These are phyloP conservation scores for Panthera tigris DNA, from an alignment of 2,113 vertebrate species.

Conservation along the genomic window DNA sequence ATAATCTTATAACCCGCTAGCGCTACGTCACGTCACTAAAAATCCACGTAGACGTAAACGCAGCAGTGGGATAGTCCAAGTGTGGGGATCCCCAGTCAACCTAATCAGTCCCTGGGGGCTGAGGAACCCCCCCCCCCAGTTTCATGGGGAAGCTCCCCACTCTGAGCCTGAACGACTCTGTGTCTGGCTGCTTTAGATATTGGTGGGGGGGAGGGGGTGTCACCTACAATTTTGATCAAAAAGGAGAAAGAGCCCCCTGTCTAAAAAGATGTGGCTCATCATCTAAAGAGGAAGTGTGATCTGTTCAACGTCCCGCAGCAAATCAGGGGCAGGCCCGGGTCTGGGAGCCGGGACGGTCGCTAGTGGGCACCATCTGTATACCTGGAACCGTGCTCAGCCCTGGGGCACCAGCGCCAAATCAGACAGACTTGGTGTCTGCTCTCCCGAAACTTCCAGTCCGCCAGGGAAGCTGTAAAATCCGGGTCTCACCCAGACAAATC, in stretches of 20 bases:
- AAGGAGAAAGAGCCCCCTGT: background rate
- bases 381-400: background rate
- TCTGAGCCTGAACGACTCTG: background rate
- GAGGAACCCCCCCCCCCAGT: background rate
- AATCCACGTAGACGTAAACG: background rate
- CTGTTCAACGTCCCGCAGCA: no score
- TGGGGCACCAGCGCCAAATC: background rate
- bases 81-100: background rate
- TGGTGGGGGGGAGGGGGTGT: no score
- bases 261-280: accelerated
- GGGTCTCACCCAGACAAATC: background rate
- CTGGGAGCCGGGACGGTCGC: accelerated
- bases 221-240: background rate
- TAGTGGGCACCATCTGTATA: background rate
- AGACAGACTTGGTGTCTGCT: background rate
- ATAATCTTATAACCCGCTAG: background rate
- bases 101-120: background rate
- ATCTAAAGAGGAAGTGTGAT: background rate
- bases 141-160: background rate
- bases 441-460: background rate
- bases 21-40: accelerated
- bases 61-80: background rate
- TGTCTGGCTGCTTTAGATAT: background rate
- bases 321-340: no score
- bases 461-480: no score